Base-by-base conservation (phyloP, 2,888 invertebrate genomes). In the Mesorhabditis sp. region DNA sequence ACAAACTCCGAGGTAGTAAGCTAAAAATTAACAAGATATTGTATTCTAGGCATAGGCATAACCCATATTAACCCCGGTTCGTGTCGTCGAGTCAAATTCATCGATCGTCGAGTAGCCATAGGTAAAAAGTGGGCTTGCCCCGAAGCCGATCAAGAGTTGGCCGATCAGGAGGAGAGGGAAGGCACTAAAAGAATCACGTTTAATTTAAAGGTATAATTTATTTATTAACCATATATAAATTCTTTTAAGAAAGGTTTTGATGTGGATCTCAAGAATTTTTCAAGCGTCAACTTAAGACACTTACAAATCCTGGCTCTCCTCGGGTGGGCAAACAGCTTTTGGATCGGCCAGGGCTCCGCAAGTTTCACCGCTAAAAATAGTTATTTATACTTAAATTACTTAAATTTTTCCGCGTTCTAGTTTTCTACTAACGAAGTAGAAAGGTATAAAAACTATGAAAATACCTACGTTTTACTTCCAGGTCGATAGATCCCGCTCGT, bases 1-100 rank as follows among this genome's bases (percentile, higher is more conserved):
- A 28, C 92, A 91, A 90, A 91, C 91, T 41, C 91, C 91, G 86
- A 92, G 92, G 86, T 91, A 92, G 65, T 91, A 90, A 70, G 92
- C 92, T 92, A 86, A 0, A 87, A 88, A 66, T 7, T 10, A 50
- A 6, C 50, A 50, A 50, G 13, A 50, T 0, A 10, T 13, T 50
- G 50, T 50, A 6, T 50, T 50, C 50, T 10, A 13, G 13, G 50
- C 50, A 10, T 50, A 6, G 13, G 50, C 6, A 50, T 10, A 50
- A 50, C 6, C 6, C 68, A 77, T 73, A 43, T 79, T 79, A 63
- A 69, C 71, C 41, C 76, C 79, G 4, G 79, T 79, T 58, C 74
- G 67, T 65, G 76, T 76, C n/a, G 75, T 73, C 4, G 74, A 71
- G 62, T 79, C 79, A 67, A 77, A 77, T 50, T 79, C 79, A 61